phyloP scores from a whole-genome alignment of 2,888 invertebrate species.

The Drosophila paranaensis region DNA sequence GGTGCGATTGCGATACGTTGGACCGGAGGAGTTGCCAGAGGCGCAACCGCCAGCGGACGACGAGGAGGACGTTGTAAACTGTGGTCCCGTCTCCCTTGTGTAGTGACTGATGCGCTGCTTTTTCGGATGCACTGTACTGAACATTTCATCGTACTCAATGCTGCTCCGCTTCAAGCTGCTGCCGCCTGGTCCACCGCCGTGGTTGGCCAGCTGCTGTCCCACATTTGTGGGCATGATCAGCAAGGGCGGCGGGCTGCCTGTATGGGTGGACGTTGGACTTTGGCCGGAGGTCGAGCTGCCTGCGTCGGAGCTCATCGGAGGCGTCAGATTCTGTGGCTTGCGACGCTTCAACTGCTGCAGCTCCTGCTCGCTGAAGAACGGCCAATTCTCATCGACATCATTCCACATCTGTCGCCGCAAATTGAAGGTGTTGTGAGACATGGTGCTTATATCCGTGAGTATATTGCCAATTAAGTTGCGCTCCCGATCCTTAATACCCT shows the following conservation, averaged over 20 bases:
- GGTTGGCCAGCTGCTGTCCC: conserved; percentile 26
- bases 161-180: conserved; percentile 85
- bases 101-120: conserved; percentile 95
- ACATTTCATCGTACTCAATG: conserved; percentile 87
- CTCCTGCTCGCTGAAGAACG: conserved; percentile 96
- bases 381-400: conserved; percentile 97
- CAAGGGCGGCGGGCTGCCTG: conserved; percentile 89
- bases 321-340: conserved; percentile 96
- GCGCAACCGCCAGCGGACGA: conserved; percentile 9
- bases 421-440: conserved; percentile 94
- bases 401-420: conserved; percentile 95
- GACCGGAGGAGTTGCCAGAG: conserved; percentile 9
- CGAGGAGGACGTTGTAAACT: conserved; percentile 12
- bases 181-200: conserved; percentile 5
- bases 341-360: conserved; percentile 94
- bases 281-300: conserved; percentile 91
- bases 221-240: conserved; percentile 29
- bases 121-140: conserved; percentile 85
- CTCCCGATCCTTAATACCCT: conserved; percentile 94
- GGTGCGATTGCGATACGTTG: conserved; percentile 54
- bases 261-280: conserved; percentile 91
- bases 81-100: conserved; percentile 85
- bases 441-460: conserved; percentile 91
- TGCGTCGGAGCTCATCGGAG: conserved; percentile 93
- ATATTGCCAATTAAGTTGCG: conserved; percentile 91